Base-by-base conservation (phyloP, 2,113 vertebrate species). In the Neolamprologus toae region DNA sequence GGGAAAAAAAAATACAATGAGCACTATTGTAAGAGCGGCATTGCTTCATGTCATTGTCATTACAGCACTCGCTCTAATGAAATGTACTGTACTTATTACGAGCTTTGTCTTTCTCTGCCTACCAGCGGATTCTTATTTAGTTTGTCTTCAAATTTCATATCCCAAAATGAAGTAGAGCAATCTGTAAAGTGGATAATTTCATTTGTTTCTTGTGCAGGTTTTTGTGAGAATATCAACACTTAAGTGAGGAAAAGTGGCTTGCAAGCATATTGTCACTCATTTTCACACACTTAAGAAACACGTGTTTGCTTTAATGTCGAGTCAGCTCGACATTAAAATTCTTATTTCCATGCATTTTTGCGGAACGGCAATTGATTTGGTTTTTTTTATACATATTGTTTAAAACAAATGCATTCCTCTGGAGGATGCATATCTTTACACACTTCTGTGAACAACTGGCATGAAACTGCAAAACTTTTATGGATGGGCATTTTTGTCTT, bases 21-120 rank as follows among this genome's bases (percentile, higher is more conserved):
- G 85, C 17, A 12, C 55, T 61, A 73, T 88, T 90, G 71, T 84
- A 87, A 83, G 68, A 57, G 83, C 45, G 35, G 21, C 82, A 81
- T 93, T 86, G 82, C 82, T 85, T 87, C 55, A 88, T 81, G 86
- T 82, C 84, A 73, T 61, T 88, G 89, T 92, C 85, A 80, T 78
- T 78, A 31, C 85, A 85, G 37, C 19, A 40, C 21, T 81, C 59
- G 66, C 57, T 84, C 57, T 82, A 88, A 90, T 90, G 66, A 26
- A 28, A 88, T 86, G 85, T n/a, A 31, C 57, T 83, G 79, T 55
- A 53, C 42, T 85, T 89, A 68, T 73, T 90, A 68, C 2, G 33
- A 8, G 23, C 80, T 73, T 83, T 84, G 83, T 83, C 42, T 73
- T 42, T 40, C 54, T 5, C 49, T 66, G 37, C 42, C 35, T 83